Conservation (phyloP, 2,888 invertebrate species). For the Oscheius sp. region DNA sequence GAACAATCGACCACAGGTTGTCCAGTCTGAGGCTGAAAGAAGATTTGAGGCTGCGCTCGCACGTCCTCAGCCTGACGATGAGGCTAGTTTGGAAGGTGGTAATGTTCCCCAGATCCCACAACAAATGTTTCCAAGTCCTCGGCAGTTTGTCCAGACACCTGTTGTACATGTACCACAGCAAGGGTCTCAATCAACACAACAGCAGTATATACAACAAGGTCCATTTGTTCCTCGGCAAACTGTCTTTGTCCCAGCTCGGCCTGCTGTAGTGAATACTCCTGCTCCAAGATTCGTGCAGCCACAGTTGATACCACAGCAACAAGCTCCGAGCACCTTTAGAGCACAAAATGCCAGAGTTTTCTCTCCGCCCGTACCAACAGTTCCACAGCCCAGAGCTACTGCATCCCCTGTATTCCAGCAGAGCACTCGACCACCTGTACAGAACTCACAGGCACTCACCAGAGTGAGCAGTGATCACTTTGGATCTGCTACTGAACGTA, state of each 20-base stretch:
- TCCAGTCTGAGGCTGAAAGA: constrained; percentile 13
- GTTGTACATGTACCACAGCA: background rate
- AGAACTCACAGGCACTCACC: background rate
- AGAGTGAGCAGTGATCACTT: constrained; percentile 3
- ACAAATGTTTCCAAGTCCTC: too few relatives aligned
- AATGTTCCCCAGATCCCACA: too few relatives aligned
- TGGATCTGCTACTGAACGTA: background rate
- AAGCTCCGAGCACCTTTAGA: background rate
- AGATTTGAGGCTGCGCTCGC: constrained; percentile 4
- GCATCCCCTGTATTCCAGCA: background rate
- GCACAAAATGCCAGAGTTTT: background rate
- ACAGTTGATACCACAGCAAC: background rate
- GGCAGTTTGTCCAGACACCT: background rate
- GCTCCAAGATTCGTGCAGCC: background rate
- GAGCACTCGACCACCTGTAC: background rate
- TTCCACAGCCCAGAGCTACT: background rate
- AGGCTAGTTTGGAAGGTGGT: background rate
- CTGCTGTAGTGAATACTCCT: background rate
- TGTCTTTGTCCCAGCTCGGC: constrained; percentile 5
- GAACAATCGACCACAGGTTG: constrained; percentile 14
- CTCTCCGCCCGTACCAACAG: background rate
- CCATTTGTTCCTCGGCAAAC: constrained; percentile 5
- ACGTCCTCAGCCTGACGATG: background rate
- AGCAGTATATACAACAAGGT: constrained; percentile 5
- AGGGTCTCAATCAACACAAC: background rate